Base-by-base conservation (phyloP, 2,113 vertebrate species). In the Sylvietta virens region DNA sequence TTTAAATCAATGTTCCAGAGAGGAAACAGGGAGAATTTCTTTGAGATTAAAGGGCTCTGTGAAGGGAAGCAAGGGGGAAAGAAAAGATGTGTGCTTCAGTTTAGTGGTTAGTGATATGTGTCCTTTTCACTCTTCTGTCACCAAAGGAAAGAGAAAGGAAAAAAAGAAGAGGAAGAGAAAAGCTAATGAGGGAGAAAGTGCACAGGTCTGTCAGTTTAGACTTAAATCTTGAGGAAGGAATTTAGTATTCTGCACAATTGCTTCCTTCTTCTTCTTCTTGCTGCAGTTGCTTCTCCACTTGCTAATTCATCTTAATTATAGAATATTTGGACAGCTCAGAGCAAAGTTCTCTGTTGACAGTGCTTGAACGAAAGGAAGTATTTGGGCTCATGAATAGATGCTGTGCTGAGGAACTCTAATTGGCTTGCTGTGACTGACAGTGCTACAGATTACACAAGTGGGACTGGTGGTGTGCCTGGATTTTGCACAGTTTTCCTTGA, bases 231-330 rank as follows among this genome's bases (percentile, higher is more conserved):
- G 70, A 86, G 73, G 58, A 81, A 94, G 61, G 76, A 86, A 65
- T 94, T 96, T 93, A 88, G 65, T 89, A 93, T 95, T 94, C 92
- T 86, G 47, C 71, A 82, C 62, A n/a, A 42, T 89, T 87, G 23
- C 50, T 95, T 94, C 35, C 53, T 94, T 81, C 30, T 84, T 84
- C 30, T 84, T 84, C 67, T 94, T 97, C 61, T 87, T 92, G 33
- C 69, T 84, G 72, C 56, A 37, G 62, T 93, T 88, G 16, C 81
- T 87, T 92, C 88, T 95, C 60, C 37, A 71, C 90, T 92, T 95
- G 74, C 65, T 96, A 95, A 96, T 96, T 97, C 80, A 86, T 94
- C 95, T 94, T 97, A 96, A 97, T 97, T 97, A 97, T 87, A 81
- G 81, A 93, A 94, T 95, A 97, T 95, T 93, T 97, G 94, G 92